These are phyloP conservation scores for Oedothorax gibbosus DNA, from an alignment of 1,140 invertebrate genomes.

Conservation along the genomic window DNA sequence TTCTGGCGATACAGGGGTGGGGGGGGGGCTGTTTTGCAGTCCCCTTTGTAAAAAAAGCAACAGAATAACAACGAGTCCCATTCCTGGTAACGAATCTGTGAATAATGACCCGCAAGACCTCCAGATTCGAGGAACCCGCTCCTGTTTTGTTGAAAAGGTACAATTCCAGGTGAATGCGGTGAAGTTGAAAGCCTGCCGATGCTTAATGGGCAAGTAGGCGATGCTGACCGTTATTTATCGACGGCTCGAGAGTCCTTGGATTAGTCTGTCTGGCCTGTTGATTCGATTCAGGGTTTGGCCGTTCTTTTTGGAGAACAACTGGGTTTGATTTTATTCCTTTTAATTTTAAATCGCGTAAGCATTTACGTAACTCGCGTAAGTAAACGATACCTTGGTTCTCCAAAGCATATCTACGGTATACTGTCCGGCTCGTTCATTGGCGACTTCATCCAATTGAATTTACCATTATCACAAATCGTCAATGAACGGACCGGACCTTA, in stretches of 20 bases:
- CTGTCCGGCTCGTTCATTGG: too few species aligned
- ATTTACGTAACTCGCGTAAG: too few species aligned
- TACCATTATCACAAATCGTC: too few species aligned
- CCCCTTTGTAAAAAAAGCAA: neutral
- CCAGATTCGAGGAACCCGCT: slow-evolving; percentile 20
- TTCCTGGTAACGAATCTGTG: slow-evolving; percentile 37
- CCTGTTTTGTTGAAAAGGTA: slow-evolving; percentile 30
- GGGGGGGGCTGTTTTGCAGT: too few species aligned
- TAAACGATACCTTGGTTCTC: too few species aligned
- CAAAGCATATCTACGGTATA: too few species aligned
- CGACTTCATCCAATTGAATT: too few species aligned
- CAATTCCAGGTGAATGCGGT: slow-evolving; percentile 35
- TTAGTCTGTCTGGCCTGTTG: neutral
- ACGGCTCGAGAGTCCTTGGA: neutral
- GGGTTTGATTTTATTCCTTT: neutral
- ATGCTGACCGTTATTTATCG: slow-evolving; percentile 35
- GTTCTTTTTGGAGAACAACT: neutral
- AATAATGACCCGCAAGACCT: slow-evolving; percentile 43
- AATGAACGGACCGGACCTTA: too few species aligned
- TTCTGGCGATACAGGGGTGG: too few species aligned
- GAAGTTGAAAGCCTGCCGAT: slow-evolving; percentile 43
- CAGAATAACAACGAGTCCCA: slow-evolving; percentile 18
- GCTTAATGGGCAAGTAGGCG: slow-evolving; percentile 46
- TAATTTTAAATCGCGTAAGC: neutral
- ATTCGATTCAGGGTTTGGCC: neutral